Evolutionary conservation across 1,140 invertebrate genomes (phyloP), one percentile per base, ranked within the genome.

Genomic region (Campoletis sonorensis): DNA sequence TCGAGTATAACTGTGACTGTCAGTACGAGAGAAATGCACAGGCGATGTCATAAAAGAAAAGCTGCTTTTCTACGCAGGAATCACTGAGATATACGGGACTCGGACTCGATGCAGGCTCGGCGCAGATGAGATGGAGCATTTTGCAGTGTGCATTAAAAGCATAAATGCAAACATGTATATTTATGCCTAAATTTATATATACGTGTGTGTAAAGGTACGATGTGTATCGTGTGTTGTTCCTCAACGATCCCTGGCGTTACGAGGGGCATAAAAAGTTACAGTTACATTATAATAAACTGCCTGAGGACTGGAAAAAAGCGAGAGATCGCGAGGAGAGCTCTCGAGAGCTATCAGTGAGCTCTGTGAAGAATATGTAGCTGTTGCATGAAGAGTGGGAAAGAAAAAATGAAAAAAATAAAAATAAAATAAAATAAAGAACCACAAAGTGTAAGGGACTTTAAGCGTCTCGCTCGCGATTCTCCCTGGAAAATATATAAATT

Each of bases 231-330:
- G 27, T 54, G 83, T 82, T 86, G 84, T 87, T 64, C 54, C 76
- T 45, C 54, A 64, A 45, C 76, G 76, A 78, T 78, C 33, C 84
- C 81, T 83, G 81, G 84, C 87, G 81, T 90, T 89, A 87, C 86
- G 85, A 89, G 81, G 54, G 70, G 67, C 85, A 85, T 90, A 90
- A 90, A 91, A 91, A 87, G 88, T 88, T 87, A 90, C 85, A 87
- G 89, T 91, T 90, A 89, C 87, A 87, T 89, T 89, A 90, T 89
- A 91, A 91, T 88, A 90, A 91, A 88, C 88, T 83, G 68, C 72
- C 49, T 77, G 82, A 85, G 84, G 83, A 77, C 82, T 80, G 83
- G 83, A 81, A 82, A 83, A 26, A 45, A 45, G 40, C 40, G 40
- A 45, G 40, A 45, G 40, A 45, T 45, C 40, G 40, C 7, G 40